Evolutionary conservation across 2,888 invertebrate genomes (phyloP).

Genomic region (Zaprionus lineosus): DNA sequence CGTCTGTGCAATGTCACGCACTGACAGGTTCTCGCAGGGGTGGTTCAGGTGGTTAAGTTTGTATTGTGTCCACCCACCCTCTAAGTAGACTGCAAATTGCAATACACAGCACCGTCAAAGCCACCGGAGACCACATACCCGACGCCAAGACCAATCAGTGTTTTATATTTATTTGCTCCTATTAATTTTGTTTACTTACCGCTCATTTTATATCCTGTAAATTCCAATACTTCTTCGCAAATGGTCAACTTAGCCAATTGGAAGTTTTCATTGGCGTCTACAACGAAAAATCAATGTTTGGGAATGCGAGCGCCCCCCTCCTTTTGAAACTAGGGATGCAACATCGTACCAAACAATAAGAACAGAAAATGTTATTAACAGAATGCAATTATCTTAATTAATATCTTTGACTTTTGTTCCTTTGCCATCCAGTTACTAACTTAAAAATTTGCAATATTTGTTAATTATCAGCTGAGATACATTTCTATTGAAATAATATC

Average conservation of each 20-base stretch:
- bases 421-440: no score
- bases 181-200: constrained; percentile 38
- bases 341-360: constrained; percentile 1
- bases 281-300: constrained; percentile 61
- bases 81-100: constrained; percentile 67
- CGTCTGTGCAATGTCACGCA: constrained; percentile 29
- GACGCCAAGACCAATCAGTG: not conserved
- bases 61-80: constrained; percentile 42
- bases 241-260: constrained; percentile 30
- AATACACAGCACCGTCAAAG: constrained; percentile 35
- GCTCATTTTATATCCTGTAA: constrained; percentile 51
- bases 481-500: no score
- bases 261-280: constrained; percentile 40
- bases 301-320: constrained; percentile 55
- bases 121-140: not conserved
- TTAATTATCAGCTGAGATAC: no score
- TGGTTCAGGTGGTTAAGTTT: constrained; percentile 18
- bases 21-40: constrained; percentile 26
- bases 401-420: no score
- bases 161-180: not conserved
- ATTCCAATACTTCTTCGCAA: constrained; percentile 29
- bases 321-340: constrained; percentile 49
- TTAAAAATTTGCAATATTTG: no score
- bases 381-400: not conserved
- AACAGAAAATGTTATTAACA: constrained; percentile 30